Base-by-base conservation (phyloP, 2,797 vertebrate species). In the Sorex maritimensis region DNA sequence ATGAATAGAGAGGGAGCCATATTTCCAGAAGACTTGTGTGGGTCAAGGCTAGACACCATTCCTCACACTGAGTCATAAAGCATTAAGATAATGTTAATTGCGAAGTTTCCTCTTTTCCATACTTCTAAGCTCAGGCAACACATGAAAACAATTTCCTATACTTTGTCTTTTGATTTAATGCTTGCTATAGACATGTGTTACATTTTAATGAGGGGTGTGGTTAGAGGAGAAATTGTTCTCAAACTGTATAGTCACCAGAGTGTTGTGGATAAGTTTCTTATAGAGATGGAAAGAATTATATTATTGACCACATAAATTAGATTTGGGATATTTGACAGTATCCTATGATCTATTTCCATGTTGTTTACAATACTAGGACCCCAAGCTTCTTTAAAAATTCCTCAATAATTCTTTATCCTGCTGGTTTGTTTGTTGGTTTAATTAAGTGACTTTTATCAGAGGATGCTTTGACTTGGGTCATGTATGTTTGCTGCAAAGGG, bases 81-180 rank as follows among this genome's bases (percentile, higher is more conserved):
- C 90, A 72, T 30, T 69, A 93, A 93, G 5, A 46, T 81, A 86
- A 68, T 30, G 28, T 61, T 93, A 71, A 92, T 85, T 81, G 65
- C 65, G 93, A 95, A 88, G 74, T 24, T 34, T 44, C n/a, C 61
- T 58, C 38, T 90, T 24, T 68, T 79, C 46, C 14, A 30, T 74
- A 6, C 28, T 91, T 81, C 77, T 72, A 94, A 93, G 67, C 44
- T 26, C 23, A 88, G 86, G 67, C 8, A 69, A 89, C 11, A 23
- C 49, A 74, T 86, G 80, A 95, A 91, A 87, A 93, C 63, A 79
- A 83, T 97, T 94, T 88, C 44, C 78, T 81, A 2, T 49, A 15
- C 44, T 94, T 55, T 95, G 95, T 95, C 68, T 96, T 97, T 96
- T 92, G 73, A 96, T 94, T 96, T 90, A 90, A 73, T 88, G 82